phyloP scores from a whole-genome alignment of 2,888 invertebrate genomes.

The Brachypterus glaber region DNA sequence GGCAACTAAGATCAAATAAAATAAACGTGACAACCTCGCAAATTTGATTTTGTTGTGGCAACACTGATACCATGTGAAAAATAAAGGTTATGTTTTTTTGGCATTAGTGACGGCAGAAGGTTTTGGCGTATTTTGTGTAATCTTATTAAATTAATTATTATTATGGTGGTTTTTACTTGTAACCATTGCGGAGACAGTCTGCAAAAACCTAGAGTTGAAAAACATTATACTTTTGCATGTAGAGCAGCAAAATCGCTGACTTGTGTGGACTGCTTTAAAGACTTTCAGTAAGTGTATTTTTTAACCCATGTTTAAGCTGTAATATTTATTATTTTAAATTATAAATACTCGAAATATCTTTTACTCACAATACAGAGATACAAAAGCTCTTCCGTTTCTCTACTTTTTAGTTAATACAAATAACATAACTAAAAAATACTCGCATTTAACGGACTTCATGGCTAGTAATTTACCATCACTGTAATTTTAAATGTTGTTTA shows the following conservation, averaged over 20 bases:
- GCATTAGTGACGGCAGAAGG: neutral
- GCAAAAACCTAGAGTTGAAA: slow-evolving; percentile 85
- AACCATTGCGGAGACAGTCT: slow-evolving; percentile 83
- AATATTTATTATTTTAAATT: slow-evolving; percentile 3
- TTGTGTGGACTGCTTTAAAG: slow-evolving; percentile 90
- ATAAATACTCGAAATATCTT: neutral
- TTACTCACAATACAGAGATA: too few species aligned
- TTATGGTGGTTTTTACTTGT: slow-evolving; percentile 92
- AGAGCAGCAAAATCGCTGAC: slow-evolving; percentile 60
- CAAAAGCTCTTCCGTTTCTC: too few species aligned
- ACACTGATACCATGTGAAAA: too few species aligned
- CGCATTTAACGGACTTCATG: too few species aligned
- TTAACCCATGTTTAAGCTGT: slow-evolving; percentile 9
- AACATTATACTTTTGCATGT: slow-evolving; percentile 71
- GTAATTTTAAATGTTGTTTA: too few species aligned
- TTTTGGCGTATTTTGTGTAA: neutral
- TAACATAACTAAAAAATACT: too few species aligned
- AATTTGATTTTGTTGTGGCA: too few species aligned
- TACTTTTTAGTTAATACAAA: too few species aligned
- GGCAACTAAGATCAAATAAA: too few species aligned
- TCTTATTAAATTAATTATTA: slow-evolving; percentile 11
- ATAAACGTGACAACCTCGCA: too few species aligned
- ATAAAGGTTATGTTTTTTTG: too few species aligned
- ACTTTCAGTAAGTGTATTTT: slow-evolving; percentile 57
- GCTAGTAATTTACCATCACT: too few species aligned